Evolutionary conservation across 2,888 invertebrate species (phyloP), one percentile per base, ranked within the genome.

Genomic region (Ophion slaviceki): DNA sequence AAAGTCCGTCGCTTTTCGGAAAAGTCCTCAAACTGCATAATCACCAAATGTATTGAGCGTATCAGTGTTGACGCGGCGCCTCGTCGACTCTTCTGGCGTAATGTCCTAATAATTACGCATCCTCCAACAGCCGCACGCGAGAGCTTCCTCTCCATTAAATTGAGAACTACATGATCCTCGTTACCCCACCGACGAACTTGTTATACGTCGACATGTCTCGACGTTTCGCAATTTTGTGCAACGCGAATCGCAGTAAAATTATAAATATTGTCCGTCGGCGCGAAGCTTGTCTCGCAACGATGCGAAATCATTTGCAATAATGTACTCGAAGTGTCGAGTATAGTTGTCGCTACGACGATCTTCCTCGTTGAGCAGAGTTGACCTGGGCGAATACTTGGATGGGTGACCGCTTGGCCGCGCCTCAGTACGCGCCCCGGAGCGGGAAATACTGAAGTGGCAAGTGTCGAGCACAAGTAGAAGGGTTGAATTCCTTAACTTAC

Each of bases 201-300:
- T 32, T 32, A 32, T 17, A 17, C 11, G 1, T 68, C 47, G 28
- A 75, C 28, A 8, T 40, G 20, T 11, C 20, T 32, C 76, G 32
- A 47, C 32, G 14, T 74, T 61, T 7, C 53, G 76, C 66, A 67
- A 77, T 67, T 57, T 28, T 17, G 24, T 14, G 61, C 45, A 47
- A 62, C n/a, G n/a, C 17, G n/a, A 32, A 45, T 40, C 20, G 17
- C 68, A 45, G 61, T 11, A 57, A 76, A 36, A 74, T 75, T 71
- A 71, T 76, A 40, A 80, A 72, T 80, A 72, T 61, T 66, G 66
- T 57, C 40, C 11, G 45, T 59, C 20, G 57, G 57, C 20, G 17
- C 14, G 40, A n/a, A 32, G 75, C 76, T 80, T 57, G 53, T 80
- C 76, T 80, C 76, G 71, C 80, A 76, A 84, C 17, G 28, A 20